phyloP scores from a whole-genome alignment of 2,888 invertebrate species.

The Bembecia ichneumoniformis region DNA sequence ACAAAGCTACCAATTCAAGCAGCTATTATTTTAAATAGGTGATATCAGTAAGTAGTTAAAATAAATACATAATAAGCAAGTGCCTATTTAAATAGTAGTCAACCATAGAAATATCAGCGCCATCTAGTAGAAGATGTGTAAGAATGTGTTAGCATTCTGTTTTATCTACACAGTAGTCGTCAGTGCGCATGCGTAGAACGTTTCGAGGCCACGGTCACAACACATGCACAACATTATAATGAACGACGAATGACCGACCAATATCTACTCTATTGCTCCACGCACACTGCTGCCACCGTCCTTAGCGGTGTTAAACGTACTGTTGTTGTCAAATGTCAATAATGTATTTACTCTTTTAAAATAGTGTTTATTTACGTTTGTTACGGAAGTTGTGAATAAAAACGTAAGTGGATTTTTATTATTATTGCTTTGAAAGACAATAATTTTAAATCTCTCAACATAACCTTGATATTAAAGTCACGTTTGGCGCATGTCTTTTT shows the following conservation, averaged over 20 bases:
- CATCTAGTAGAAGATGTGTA: constrained; percentile 28
- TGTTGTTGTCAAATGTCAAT: constrained; percentile 31
- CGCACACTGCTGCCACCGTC: constrained; percentile 20
- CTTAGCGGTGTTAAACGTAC: constrained; percentile 35
- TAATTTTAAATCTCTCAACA: no score
- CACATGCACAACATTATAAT: constrained; percentile 24
- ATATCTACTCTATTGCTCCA: not conserved
- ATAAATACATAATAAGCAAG: no score
- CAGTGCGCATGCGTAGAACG: constrained; percentile 46
- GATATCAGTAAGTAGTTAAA: no score
- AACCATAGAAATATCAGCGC: constrained; percentile 14
- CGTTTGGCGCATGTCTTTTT: no score
- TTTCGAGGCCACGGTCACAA: constrained; percentile 54
- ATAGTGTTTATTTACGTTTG: constrained; percentile 21
- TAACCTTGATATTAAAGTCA: no score
- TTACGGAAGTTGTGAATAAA: not conserved
- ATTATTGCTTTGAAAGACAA: not conserved
- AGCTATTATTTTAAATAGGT: no score
- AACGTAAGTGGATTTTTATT: constrained; percentile 1
- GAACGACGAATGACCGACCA: constrained; percentile 5
- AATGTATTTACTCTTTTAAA: constrained; percentile 33
- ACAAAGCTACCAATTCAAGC: no score
- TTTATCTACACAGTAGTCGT: constrained; percentile 32
- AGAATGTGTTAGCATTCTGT: constrained; percentile 15
- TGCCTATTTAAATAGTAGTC: no score